Conservation (phyloP, 2,797 vertebrate species). For the Anguilla obscura region DNA sequence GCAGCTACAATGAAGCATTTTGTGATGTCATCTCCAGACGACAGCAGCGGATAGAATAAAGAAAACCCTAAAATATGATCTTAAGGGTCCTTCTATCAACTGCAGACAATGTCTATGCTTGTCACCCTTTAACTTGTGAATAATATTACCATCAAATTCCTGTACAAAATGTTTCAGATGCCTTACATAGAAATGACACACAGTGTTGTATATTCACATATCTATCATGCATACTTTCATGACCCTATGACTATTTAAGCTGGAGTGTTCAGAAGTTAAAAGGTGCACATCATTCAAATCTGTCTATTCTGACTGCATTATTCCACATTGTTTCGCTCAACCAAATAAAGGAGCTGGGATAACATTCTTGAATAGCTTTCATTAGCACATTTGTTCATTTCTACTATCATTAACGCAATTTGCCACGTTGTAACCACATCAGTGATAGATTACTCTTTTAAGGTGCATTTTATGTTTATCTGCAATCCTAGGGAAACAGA, state of each 20-base stretch:
- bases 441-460: not conserved
- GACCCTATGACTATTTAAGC: constrained; percentile 63
- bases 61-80: constrained; percentile 12
- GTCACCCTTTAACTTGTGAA: not conserved
- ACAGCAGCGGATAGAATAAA: constrained; percentile 24
- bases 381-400: not conserved
- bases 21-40: not conserved
- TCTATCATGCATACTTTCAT: not conserved
- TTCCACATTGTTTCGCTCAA: constrained; percentile 66
- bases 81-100: constrained; percentile 11
- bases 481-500: too few species aligned
- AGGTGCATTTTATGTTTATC: not conserved
- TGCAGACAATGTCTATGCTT: constrained; percentile 13
- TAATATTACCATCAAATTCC: constrained; percentile 15
- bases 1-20: constrained; percentile 32
- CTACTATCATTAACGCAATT: not conserved
- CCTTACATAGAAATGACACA: constrained; percentile 43
- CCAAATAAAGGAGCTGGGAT: constrained; percentile 70
- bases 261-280: constrained; percentile 65
- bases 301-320: constrained; percentile 55
- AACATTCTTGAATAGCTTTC: constrained; percentile 70
- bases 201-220: not conserved
- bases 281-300: constrained; percentile 56
- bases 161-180: constrained; percentile 49
- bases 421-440: not conserved